phyloP scores from a whole-genome alignment of 2,113 vertebrate species.

The Phalacrocorax carbo region DNA sequence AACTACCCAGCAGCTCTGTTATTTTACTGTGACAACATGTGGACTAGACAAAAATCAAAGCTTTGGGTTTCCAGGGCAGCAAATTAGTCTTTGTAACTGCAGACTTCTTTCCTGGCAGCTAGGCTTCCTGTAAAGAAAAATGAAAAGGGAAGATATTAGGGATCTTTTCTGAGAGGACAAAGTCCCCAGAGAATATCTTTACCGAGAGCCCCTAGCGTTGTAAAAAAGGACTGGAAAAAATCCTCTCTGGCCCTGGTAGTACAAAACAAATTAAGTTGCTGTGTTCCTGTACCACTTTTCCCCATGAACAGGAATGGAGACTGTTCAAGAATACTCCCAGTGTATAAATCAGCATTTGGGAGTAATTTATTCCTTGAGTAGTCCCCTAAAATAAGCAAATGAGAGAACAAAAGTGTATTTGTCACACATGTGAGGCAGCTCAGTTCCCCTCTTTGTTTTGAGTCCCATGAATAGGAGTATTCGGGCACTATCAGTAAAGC shows the following conservation, averaged over 20 bases:
- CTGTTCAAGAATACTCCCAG: neutral
- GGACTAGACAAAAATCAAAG: slow-evolving; percentile 23
- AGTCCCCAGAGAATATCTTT: neutral
- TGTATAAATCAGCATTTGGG: neutral
- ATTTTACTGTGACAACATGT: neutral
- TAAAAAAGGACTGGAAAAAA: neutral
- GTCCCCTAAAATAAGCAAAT: neutral
- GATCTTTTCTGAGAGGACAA: neutral
- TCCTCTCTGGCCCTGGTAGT: neutral
- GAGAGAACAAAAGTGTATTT: neutral
- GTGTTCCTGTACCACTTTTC: neutral
- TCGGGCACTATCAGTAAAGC: neutral
- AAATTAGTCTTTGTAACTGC: neutral
- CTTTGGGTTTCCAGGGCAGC: slow-evolving; percentile 24
- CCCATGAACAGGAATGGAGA: neutral
- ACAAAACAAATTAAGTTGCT: neutral
- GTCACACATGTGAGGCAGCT: neutral
- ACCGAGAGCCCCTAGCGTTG: neutral
- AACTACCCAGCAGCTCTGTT: neutral
- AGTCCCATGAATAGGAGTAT: neutral
- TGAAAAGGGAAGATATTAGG: neutral
- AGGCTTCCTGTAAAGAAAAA: neutral
- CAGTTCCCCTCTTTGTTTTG: neutral
- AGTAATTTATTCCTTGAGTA: neutral
- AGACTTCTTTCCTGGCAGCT: neutral